phyloP scores from a whole-genome alignment of 2,888 invertebrate genomes.

The Cheilosia variabilis region DNA sequence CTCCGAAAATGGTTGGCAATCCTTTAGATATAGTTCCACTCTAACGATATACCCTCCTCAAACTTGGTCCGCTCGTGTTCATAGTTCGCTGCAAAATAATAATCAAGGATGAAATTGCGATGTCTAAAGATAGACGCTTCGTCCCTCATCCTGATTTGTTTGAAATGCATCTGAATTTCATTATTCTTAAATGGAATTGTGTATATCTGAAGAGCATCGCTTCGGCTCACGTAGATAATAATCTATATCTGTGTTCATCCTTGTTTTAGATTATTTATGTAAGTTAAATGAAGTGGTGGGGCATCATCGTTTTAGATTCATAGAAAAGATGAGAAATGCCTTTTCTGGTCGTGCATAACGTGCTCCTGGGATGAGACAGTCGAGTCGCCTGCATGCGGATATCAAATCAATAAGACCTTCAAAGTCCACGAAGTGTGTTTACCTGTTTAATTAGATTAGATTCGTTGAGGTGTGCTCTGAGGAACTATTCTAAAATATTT shows the following conservation, averaged over 20 bases:
- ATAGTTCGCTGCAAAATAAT: constrained; percentile 72
- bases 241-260: constrained; percentile 45
- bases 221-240: constrained; percentile 17
- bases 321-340: constrained; percentile 44
- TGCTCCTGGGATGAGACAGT: background rate
- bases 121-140: constrained; percentile 64
- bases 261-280: constrained; percentile 69
- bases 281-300: constrained; percentile 69
- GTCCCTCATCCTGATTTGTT: constrained; percentile 40
- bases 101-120: constrained; percentile 71
- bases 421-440: constrained; percentile 51
- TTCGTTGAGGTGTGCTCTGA: constrained; percentile 28
- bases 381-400: background rate
- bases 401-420: constrained; percentile 32
- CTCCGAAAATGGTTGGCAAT: constrained; percentile 56
- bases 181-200: constrained; percentile 66
- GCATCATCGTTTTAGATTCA: constrained; percentile 62
- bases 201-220: constrained; percentile 47
- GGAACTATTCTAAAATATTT: background rate
- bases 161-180: constrained; percentile 68
- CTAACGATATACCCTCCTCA: background rate
- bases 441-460: constrained; percentile 54
- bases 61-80: constrained; percentile 5
- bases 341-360: background rate
- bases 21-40: constrained; percentile 30